These are phyloP conservation scores for Drosophila parthenogenetica DNA, from an alignment of 2,888 invertebrate genomes.

Conservation along the genomic window DNA sequence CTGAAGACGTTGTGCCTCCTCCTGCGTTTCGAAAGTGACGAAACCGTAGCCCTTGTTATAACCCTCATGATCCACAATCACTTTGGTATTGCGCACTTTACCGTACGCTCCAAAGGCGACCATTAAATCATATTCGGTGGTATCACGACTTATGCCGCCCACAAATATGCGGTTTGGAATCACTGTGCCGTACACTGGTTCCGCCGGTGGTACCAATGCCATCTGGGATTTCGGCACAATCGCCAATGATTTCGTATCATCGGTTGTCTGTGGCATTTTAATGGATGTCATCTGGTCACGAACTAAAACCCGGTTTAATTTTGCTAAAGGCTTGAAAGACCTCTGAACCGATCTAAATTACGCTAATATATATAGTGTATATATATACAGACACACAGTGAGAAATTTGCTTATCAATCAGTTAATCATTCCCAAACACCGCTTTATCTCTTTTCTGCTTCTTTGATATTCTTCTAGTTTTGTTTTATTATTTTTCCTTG, in stretches of 20 bases:
- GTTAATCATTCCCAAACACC: not conserved
- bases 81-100: slow-evolving; percentile 94
- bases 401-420: too few relatives aligned
- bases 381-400: too few relatives aligned
- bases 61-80: slow-evolving; percentile 95
- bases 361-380: too few relatives aligned
- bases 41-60: slow-evolving; percentile 92
- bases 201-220: not conserved
- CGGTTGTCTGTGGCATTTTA: not conserved
- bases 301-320: not conserved
- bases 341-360: too few relatives aligned
- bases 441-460: not conserved
- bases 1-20: slow-evolving; percentile 90
- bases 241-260: not conserved
- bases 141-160: slow-evolving; percentile 93
- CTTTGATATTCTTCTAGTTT: not conserved
- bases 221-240: not conserved
- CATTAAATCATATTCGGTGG: slow-evolving; percentile 94
- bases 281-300: slow-evolving; percentile 20
- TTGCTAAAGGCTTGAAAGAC: not conserved
- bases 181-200: slow-evolving; percentile 87
- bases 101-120: slow-evolving; percentile 94
- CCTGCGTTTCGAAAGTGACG: slow-evolving; percentile 93
- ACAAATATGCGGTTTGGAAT: slow-evolving; percentile 97
- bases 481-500: not conserved